phyloP scores from a whole-genome alignment of 2,797 vertebrate genomes.

The Ptychobarbus kaznakovi region DNA sequence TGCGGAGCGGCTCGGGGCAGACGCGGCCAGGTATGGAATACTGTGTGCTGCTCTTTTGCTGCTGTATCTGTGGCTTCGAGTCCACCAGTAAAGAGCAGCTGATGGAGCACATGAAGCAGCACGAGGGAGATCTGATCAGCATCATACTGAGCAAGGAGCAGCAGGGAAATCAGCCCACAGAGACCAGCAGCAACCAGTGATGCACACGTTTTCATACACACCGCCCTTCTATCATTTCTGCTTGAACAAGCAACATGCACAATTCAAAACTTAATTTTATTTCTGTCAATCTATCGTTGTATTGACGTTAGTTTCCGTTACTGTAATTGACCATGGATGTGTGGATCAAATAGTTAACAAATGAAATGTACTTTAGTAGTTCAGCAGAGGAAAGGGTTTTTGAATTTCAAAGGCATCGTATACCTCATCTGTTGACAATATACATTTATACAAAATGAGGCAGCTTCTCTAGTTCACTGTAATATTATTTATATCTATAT shows the following conservation, averaged over 20 bases:
- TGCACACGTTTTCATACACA: not conserved
- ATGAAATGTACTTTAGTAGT: slow-evolving; percentile 7
- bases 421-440: slow-evolving; percentile 74
- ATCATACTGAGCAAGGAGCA: slow-evolving; percentile 96
- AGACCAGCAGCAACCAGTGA: slow-evolving; percentile 70
- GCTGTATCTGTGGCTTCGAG: slow-evolving; percentile 98
- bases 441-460: slow-evolving; percentile 67
- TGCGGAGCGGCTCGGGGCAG: slow-evolving; percentile 66
- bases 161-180: slow-evolving; percentile 68
- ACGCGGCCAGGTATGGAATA: slow-evolving; percentile 82
- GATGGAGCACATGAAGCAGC: slow-evolving; percentile 86
- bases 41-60: slow-evolving; percentile 95
- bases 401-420: slow-evolving; percentile 62
- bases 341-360: not conserved
- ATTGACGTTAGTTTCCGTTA: slow-evolving; percentile 25
- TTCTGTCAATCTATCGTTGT: not conserved
- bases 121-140: slow-evolving; percentile 96
- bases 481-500: slow-evolving; percentile 74
- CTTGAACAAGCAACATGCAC: slow-evolving; percentile 12
- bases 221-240: not conserved
- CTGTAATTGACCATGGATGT: not conserved
- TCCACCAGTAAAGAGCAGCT: slow-evolving; percentile 95
- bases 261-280: not conserved
- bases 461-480: slow-evolving; percentile 76
- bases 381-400: slow-evolving; percentile 19